Evolutionary conservation across 2,888 invertebrate genomes (phyloP), one percentile per base, ranked within the genome.

Genomic region (Sarcophaga rosellei): DNA sequence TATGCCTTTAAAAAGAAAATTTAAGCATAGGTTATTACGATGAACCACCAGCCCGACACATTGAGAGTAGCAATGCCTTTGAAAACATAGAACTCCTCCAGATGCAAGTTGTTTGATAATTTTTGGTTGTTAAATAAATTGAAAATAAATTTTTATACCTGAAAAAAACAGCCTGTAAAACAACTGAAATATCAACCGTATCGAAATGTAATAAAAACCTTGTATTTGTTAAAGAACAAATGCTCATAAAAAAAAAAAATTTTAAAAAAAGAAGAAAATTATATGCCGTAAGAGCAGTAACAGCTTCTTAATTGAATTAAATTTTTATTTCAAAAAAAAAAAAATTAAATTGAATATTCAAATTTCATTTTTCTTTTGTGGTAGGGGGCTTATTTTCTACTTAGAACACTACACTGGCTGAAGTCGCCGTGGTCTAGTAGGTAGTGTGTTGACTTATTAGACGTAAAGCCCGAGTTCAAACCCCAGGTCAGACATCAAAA

Each of bases 81-180:
- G 53, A 53, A 53, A 35, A 8, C 35, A 35, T 35, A 35, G 35
- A 35, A 17, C 53, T 15, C 5, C 17, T 86, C 20, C 73, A 73
- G 59, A 80, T 59, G 72, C 57, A 78, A 35, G 57, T 17, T 69
- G 17, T 73, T 25, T 17, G 53, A 53, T n/a, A 35, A 53, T 47
- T 70, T 45, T 25, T 66, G 65, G 15, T 45, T 61, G 11, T 45
- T 66, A 63, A 20, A 66, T 76, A 69, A 78, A 78, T 78, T 78
- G 69, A 62, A 75, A 75, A 81, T 69, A 81, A 74, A 69, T 81
- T 69, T 75, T 81, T 53, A 75, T 81, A 75, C 45, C 74, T 69
- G 68, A 21, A 66, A 21, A 66, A 76, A 57, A 59, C 21, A 45
- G 11, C 61, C 25, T 47, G 20, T 25, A 61, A 23, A 62, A 62